These are phyloP conservation scores for Zeugodacus cucurbitae DNA, from an alignment of 1,140 invertebrate species.

Conservation along the genomic window DNA sequence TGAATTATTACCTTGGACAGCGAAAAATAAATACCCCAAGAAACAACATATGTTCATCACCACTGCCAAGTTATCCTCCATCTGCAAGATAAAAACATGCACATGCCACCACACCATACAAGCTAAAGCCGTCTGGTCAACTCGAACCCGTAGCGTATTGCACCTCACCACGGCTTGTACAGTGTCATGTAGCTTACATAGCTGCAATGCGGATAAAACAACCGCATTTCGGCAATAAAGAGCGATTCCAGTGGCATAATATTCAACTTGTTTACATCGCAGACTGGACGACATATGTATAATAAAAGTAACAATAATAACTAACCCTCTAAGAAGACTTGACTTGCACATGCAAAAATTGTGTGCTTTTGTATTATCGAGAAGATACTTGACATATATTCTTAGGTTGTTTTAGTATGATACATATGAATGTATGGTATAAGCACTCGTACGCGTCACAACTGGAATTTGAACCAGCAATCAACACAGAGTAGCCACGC, in stretches of 20 bases:
- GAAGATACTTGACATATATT: too few species aligned
- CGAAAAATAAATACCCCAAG: background rate
- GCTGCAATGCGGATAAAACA: background rate
- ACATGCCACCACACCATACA: background rate
- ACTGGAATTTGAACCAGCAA: too few species aligned
- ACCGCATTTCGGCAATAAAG: background rate
- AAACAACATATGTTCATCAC: background rate
- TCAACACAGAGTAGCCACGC: too few species aligned
- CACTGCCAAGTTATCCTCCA: background rate
- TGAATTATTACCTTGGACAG: background rate
- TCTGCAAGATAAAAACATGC: background rate
- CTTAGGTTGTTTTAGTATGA: too few species aligned
- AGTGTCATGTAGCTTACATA: background rate
- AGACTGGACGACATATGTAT: background rate
- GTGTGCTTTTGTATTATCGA: too few species aligned
- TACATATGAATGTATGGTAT: too few species aligned
- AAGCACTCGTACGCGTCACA: too few species aligned
- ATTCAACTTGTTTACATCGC: constrained; percentile 9
- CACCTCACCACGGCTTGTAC: background rate
- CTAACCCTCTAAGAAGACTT: background rate
- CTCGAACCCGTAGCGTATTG: background rate
- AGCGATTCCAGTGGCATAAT: background rate
- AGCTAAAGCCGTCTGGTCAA: background rate
- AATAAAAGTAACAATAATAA: background rate
- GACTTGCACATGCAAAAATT: background rate